These are phyloP conservation scores for Noctua janthe DNA, from an alignment of 2,888 invertebrate genomes.

Conservation along the genomic window DNA sequence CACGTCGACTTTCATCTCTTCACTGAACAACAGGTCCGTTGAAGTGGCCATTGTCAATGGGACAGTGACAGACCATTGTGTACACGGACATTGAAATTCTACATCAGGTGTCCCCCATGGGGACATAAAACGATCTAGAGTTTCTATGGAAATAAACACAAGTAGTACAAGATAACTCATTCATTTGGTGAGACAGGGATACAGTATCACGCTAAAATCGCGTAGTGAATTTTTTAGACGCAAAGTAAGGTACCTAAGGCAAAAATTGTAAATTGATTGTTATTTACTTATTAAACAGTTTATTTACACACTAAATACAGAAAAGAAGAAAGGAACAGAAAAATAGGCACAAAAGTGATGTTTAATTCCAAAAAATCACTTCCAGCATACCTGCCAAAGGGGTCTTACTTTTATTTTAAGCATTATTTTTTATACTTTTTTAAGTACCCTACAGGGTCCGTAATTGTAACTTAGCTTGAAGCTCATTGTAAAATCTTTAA, in stretches of 20 bases:
- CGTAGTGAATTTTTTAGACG: background rate
- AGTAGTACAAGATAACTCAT: background rate
- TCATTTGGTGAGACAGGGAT: too few species aligned
- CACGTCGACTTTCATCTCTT: constrained; percentile 49
- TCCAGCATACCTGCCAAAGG: too few species aligned
- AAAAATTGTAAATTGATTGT: background rate
- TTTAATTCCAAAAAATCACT: too few species aligned
- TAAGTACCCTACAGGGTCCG: background rate
- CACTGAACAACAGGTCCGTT: constrained; percentile 36
- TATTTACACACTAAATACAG: too few species aligned
- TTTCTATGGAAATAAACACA: constrained; percentile 22
- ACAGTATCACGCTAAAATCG: background rate
- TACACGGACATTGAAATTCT: constrained; percentile 36
- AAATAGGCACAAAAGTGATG: too few species aligned
- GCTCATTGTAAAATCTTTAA: background rate
- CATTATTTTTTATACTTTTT: background rate
- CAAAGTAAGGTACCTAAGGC: background rate
- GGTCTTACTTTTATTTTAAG: background rate
- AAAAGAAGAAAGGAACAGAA: too few species aligned
- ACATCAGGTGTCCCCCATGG: background rate
- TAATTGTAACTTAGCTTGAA: background rate
- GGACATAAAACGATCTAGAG: background rate
- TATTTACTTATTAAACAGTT: too few species aligned
- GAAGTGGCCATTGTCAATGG: constrained; percentile 40
- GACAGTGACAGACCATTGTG: constrained; percentile 39